Conservation (phyloP, 1,140 invertebrate genomes). For the Dendrolimus punctatus region DNA sequence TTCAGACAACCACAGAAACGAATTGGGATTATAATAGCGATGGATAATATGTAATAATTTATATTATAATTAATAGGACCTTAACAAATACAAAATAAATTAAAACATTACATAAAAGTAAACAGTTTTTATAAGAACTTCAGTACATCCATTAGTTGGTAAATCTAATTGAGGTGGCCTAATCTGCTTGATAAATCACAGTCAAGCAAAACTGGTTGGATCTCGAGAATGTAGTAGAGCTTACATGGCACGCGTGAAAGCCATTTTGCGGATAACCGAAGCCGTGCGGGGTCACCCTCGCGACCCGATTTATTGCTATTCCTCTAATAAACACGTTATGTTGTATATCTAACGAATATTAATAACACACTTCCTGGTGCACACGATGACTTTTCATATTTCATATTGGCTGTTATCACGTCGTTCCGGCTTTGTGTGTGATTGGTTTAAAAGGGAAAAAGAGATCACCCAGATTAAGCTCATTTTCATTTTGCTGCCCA, state of each 20-base stretch:
- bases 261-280: slow-evolving; percentile 48
- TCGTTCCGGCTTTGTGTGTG: slow-evolving; percentile 15
- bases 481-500: too few species aligned
- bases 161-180: slow-evolving; percentile 1
- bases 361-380: slow-evolving; percentile 43
- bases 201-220: slow-evolving; percentile 36
- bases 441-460: too few species aligned
- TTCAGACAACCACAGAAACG: too few species aligned
- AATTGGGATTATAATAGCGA: too few species aligned
- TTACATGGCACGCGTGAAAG: slow-evolving; percentile 42
- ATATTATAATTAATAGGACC: too few species aligned
- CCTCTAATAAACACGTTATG: slow-evolving; percentile 60
- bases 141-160: too few species aligned
- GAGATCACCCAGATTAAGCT: too few species aligned
- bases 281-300: slow-evolving; percentile 18
- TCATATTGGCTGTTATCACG: slow-evolving; percentile 36
- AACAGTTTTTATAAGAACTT: too few species aligned
- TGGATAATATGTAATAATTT: too few species aligned
- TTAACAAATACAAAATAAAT: too few species aligned
- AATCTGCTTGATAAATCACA: slow-evolving; percentile 58
- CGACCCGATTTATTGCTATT: slow-evolving; percentile 31
- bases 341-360: slow-evolving; percentile 52
- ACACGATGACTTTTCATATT: slow-evolving; percentile 39
- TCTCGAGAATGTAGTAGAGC: slow-evolving; percentile 51
- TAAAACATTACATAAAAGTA: too few species aligned